These are phyloP conservation scores for Epinephelus awoara DNA, from an alignment of 2,797 vertebrate genomes.

Conservation along the genomic window DNA sequence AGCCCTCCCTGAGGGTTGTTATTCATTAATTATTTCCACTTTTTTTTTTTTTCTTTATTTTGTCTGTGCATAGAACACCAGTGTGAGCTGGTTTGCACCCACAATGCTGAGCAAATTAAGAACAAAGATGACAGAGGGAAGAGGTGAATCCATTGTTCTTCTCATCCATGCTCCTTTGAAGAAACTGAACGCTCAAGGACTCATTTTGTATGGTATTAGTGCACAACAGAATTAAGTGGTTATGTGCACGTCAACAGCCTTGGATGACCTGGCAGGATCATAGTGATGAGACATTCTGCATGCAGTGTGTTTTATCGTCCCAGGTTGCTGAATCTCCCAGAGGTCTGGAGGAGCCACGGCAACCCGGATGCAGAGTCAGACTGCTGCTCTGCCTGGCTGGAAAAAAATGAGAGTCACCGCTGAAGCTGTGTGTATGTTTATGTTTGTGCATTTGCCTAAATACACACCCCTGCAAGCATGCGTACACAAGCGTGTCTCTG, in stretches of 20 bases:
- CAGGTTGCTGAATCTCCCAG: conserved; percentile 37
- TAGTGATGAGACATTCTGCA: conserved; percentile 39
- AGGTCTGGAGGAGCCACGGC: conserved; percentile 46
- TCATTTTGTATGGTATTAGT: conserved; percentile 76
- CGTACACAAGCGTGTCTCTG: conserved; percentile 25
- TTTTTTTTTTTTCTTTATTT: conserved; percentile 60
- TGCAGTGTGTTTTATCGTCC: conserved; percentile 36
- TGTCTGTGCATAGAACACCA: conserved; percentile 74
- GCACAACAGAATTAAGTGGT: conserved; percentile 39
- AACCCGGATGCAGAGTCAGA: conserved; percentile 60
- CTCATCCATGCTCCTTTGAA: conserved; percentile 68
- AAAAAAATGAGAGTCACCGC: conserved; percentile 39
- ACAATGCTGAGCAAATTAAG: conserved; percentile 78
- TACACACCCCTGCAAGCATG: conserved; percentile 11
- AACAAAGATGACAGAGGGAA: conserved; percentile 75
- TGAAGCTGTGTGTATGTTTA: conserved; percentile 15
- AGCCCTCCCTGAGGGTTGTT: conserved; percentile 76
- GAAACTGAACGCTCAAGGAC: conserved; percentile 74
- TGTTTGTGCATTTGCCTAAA: conserved; percentile 18
- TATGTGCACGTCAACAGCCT: conserved; percentile 48
- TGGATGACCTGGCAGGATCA: conserved; percentile 46
- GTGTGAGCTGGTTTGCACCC: conserved; percentile 69
- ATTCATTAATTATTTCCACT: conserved; percentile 80
- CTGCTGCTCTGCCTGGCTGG: conserved; percentile 28
- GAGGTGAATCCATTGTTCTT: conserved; percentile 70